Evolutionary conservation across 2,113 vertebrate genomes (phyloP).

Genomic region (Illadopsis cleaveri): DNA sequence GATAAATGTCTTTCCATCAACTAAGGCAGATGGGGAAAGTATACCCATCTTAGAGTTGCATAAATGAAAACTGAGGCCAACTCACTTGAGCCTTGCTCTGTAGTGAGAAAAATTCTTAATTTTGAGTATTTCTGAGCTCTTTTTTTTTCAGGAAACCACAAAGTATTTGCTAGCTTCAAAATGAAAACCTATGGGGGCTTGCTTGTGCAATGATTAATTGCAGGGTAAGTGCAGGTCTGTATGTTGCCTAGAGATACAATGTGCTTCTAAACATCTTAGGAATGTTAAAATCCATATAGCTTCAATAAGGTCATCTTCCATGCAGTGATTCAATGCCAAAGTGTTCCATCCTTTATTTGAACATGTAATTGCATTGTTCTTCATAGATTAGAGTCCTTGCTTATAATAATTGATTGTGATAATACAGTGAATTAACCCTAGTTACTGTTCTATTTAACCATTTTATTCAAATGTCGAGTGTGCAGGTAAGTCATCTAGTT

Average conservation of each 20-base stretch:
- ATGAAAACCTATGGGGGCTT: not conserved
- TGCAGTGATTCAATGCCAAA: not conserved
- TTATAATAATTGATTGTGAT: not conserved
- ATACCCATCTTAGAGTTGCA: not conserved
- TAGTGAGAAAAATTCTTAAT: not conserved
- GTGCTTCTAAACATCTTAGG: not conserved
- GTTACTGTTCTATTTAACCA: not conserved
- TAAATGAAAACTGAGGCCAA: not conserved
- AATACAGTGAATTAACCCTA: not conserved
- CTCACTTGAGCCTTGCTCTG: not conserved
- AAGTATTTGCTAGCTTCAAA: not conserved
- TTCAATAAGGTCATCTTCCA: not conserved
- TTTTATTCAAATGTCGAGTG: not conserved
- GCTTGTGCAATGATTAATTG: not conserved
- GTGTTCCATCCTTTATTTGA: not conserved
- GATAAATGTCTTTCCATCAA: not conserved
- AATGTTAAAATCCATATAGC: not conserved
- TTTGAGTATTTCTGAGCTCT: not conserved
- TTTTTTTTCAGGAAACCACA: not conserved
- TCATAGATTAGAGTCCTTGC: not conserved
- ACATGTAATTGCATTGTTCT: not conserved
- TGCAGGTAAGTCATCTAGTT: slow-evolving; percentile 36
- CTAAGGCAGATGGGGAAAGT: not conserved
- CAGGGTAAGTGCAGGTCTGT: not conserved
- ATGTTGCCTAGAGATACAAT: not conserved